These are phyloP conservation scores for Bombus huntii DNA, from an alignment of 1,140 invertebrate genomes.

Conservation along the genomic window DNA sequence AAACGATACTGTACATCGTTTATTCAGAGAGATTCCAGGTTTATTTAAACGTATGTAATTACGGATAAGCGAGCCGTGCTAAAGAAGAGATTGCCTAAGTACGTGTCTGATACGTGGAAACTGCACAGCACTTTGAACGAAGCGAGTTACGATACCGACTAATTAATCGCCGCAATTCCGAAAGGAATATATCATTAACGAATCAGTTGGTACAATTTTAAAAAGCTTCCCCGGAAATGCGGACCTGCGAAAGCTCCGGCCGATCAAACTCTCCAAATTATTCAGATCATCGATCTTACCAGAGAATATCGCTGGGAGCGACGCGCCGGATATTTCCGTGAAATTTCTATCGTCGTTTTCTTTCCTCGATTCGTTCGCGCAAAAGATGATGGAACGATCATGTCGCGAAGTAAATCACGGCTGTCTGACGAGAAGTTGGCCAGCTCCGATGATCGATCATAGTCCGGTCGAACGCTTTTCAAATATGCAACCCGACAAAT, in stretches of 20 bases:
- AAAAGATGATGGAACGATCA: slow-evolving; percentile 42
- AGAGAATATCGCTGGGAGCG: neutral
- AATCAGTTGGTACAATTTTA: neutral
- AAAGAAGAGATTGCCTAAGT: neutral
- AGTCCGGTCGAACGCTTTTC: neutral
- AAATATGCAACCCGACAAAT: slow-evolving; percentile 33
- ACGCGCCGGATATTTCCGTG: neutral
- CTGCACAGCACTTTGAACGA: neutral
- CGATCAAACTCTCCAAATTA: slow-evolving; percentile 10
- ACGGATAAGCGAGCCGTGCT: neutral
- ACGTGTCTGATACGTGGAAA: neutral
- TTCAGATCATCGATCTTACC: slow-evolving; percentile 6
- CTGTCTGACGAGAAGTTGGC: slow-evolving; percentile 4
- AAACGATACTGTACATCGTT: neutral
- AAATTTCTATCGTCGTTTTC: neutral
- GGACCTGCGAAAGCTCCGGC: neutral
- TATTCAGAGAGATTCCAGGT: neutral
- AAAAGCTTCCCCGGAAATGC: neutral
- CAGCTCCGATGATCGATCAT: slow-evolving; percentile 39
- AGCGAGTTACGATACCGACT: neutral
- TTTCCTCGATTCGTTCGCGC: neutral
- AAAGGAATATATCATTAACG: neutral
- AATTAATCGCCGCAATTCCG: neutral
- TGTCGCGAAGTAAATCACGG: slow-evolving; percentile 32
- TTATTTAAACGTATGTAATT: neutral